Evolutionary conservation across 2,797 vertebrate species (phyloP).

Genomic region (Merluccius polli): DNA sequence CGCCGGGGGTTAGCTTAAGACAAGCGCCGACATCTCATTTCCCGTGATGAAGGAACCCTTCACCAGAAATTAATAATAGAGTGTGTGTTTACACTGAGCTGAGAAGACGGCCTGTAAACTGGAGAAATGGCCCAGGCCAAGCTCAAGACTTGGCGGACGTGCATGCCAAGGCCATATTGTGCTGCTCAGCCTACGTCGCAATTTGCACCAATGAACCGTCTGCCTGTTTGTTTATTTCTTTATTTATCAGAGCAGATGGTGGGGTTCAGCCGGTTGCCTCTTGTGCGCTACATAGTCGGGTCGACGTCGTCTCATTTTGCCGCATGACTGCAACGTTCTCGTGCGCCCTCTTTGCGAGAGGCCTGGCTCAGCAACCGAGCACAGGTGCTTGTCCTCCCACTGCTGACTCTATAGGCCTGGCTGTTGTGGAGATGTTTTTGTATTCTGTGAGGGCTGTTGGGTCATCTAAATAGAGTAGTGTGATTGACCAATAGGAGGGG

Average conservation of each 20-base stretch:
- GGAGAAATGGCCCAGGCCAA: conserved; percentile 26
- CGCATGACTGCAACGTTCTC: background rate
- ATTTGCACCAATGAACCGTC: conserved; percentile 45
- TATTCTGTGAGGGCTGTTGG: background rate
- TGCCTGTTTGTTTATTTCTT: conserved; percentile 36
- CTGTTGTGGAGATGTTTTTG: background rate
- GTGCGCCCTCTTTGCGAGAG: too few relatives aligned
- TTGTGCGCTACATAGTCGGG: conserved; percentile 28
- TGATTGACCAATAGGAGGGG: conserved; percentile 3
- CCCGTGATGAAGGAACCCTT: background rate
- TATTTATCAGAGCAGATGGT: conserved; percentile 63
- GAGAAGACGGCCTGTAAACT: conserved; percentile 21
- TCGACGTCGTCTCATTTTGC: background rate
- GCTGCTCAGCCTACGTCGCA: conserved; percentile 35
- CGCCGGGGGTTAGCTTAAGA: background rate
- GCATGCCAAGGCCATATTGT: conserved; percentile 45
- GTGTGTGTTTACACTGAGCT: conserved; percentile 6
- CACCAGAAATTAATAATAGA: background rate
- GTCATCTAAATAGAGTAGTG: background rate
- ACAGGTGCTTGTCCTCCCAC: background rate
- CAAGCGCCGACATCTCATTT: background rate
- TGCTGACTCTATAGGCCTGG: background rate
- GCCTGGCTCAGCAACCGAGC: background rate
- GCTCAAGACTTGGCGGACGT: conserved; percentile 46
- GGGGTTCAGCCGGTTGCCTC: conserved; percentile 29